Percentiles rank a stretch among this genome's conserved stretches.
phyloP scores from a whole-genome alignment of 2,888 invertebrate species.

The Disparrhopalites patrizii region DNA sequence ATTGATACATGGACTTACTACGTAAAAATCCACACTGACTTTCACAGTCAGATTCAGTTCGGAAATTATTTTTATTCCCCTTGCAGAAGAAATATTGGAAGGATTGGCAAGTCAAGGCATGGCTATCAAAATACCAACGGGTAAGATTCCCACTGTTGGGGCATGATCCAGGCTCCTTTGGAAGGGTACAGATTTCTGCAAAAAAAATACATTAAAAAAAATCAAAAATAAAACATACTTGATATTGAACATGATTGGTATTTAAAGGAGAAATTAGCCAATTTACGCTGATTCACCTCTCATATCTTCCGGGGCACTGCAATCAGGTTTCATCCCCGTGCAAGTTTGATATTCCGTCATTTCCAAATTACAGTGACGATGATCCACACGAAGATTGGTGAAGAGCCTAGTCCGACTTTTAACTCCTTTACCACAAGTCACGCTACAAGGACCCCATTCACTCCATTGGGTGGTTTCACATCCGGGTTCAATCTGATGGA shows the following conservation, averaged over 20 bases:
- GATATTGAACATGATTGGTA: not conserved
- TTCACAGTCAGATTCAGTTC: slow-evolving; percentile 65
- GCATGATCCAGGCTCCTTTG: slow-evolving; percentile 14
- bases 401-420: slow-evolving; percentile 59
- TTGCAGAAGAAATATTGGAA: slow-evolving; percentile 86
- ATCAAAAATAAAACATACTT: not conserved
- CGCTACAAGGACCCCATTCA: slow-evolving; percentile 72
- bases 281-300: slow-evolving; percentile 26
- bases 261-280: not conserved
- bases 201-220: slow-evolving; percentile 16
- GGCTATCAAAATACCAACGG: slow-evolving; percentile 79
- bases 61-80: slow-evolving; percentile 83
- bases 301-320: slow-evolving; percentile 29
- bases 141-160: slow-evolving; percentile 61
- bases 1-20: slow-evolving; percentile 53
- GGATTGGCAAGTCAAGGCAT: slow-evolving; percentile 67
- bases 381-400: slow-evolving; percentile 38
- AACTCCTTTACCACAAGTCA: slow-evolving; percentile 71
- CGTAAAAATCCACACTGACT: slow-evolving; percentile 61
- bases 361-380: slow-evolving; percentile 51
- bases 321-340: slow-evolving; percentile 33
- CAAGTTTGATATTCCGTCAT: slow-evolving; percentile 48
- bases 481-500: slow-evolving; percentile 50
- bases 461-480: slow-evolving; percentile 72
- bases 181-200: slow-evolving; percentile 19